Evolutionary conservation across 2,797 vertebrate species (phyloP), one percentile per base, ranked within the genome.

Genomic region (Pseudopleuronectes americanus): DNA sequence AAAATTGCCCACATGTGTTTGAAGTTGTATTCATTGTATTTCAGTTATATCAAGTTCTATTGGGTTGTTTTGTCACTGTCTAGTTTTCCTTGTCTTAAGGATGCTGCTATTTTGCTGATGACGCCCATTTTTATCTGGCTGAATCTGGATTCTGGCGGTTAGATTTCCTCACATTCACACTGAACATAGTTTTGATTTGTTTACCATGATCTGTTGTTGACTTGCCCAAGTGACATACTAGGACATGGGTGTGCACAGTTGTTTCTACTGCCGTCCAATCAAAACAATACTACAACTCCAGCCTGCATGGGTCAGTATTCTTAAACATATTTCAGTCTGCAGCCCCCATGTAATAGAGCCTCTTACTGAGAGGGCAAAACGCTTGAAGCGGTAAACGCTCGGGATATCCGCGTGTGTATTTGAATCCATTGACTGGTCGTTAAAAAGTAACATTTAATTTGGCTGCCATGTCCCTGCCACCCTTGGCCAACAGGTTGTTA

Each of bases 401-500:
- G n/a, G n/a, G n/a, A n/a, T 43, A 43, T 43, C 38, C 55, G 13
- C 43, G 3, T 53, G n/a, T n/a, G 38, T 31, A 1, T 78, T 54
- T 68, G 28, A 53, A 21, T 21, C 21, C 33, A 33, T 43, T 52
- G 33, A 49, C 28, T 51, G n/a, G n/a, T 5, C 68, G 68, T 66
- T 36, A 21, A 49, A 55, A n/a, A 64, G 26, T 22, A 23, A 64
- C 28, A n/a, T 84, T 77, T 84, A 1, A 58, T 75, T 68, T 59
- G 45, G 48, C 59, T 57, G 48, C 62, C 38, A 14, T 69, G 56
- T 64, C 22, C 56, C 57, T 79, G 23, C 48, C 75, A 17, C 48
- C 47, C 53, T 60, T 24, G 52, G 68, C 75, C 76, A 87, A 79
- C 69, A 72, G 48, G 67, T 84, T 75, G 66, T 72, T 84, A 57